Evolutionary conservation across 2,797 vertebrate genomes (phyloP).

Genomic region (Ceyx erithaca): DNA sequence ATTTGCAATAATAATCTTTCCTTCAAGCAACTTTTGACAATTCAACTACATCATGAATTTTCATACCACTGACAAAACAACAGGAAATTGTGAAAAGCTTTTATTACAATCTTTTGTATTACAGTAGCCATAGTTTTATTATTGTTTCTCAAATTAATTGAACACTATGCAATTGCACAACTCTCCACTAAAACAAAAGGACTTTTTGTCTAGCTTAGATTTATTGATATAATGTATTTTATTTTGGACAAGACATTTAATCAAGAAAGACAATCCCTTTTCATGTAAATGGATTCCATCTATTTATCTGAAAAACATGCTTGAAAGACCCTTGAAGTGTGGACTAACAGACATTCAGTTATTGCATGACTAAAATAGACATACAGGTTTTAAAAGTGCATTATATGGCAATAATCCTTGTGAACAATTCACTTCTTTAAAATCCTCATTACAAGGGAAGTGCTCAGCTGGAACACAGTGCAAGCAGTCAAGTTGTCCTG

Average conservation of each 20-base stretch:
- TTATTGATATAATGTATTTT: neutral
- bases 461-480: conserved; percentile 26
- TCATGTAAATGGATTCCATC: neutral
- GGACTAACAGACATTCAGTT: neutral
- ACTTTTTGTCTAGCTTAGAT: neutral
- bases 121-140: neutral
- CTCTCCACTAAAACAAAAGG: neutral
- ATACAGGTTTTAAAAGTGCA: conserved; percentile 43
- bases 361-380: neutral
- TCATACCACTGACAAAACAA: neutral
- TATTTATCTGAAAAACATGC: neutral
- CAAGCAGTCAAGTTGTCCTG: conserved; percentile 42
- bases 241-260: neutral
- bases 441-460: neutral
- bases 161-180: neutral
- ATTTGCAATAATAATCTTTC: neutral
- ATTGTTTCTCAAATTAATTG: neutral
- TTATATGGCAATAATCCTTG: neutral
- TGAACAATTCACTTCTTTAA: conserved; percentile 25
- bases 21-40: neutral
- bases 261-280: neutral
- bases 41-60: neutral
- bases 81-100: conserved; percentile 22
- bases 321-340: neutral
- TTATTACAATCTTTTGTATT: conserved; percentile 27